Base-by-base conservation (phyloP, 2,888 invertebrate species). In the Campoplex nolae region DNA sequence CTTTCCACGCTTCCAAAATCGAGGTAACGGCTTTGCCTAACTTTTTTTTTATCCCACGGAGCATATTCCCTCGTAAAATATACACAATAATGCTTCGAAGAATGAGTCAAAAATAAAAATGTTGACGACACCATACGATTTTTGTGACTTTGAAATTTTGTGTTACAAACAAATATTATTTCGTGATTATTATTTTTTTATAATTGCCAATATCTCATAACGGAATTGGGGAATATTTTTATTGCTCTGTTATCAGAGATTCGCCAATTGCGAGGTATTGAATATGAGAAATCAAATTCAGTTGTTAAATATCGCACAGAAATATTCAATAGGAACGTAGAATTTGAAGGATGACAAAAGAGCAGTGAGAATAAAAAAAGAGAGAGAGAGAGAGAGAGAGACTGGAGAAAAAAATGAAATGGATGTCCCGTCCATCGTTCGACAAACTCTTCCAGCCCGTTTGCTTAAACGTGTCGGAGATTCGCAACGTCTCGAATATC, bases 401-500 rank as follows among this genome's bases (percentile, higher is more conserved):
- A 65, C 9, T 1, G 32, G 11, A 45, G 74, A 16, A 11, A 71
- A 62, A 74, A 83, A 84, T 78, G 42, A 83, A 86, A 76, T 84
- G 62, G 77, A 88, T 84, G 84, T 68, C 56, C 79, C 84, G 65
- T 82, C 84, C 56, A 56, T 86, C 81, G 86, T 84, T 83, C 84
- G 84, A 86, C 85, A 88, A 85, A 86, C 88, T 88, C 86, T 88
- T 88, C 88, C 88, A 88, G 73, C 73, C 81, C 86, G 88, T 88
- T 88, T 88, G 88, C 84, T 86, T 81, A 80, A 86, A 88, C 84
- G 84, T 86, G 83, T 83, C 75, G 79, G 54, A 83, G 84, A 86
- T 88, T 88, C 83, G 83, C 86, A 84, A 83, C 86, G 85, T 79
- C 83, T 83, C 85, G 85, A 88, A 88, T 88, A 88, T 88, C 88